phyloP scores from a whole-genome alignment of 2,113 vertebrate species.

The Rhinoderma darwinii region DNA sequence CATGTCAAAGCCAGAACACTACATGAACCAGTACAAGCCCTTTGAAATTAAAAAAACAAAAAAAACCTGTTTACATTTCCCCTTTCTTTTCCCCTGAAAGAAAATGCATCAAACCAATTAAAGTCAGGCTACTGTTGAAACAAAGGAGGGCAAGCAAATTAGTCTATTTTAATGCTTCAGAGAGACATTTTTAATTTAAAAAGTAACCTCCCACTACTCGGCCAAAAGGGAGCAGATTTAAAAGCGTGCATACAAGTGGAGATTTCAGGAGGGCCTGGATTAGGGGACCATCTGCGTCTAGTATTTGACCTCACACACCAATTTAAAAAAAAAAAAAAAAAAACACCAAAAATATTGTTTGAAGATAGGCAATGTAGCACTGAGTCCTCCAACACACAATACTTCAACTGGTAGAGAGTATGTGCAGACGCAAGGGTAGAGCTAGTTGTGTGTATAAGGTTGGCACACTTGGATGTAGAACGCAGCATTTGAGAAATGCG shows the following conservation, averaged over 20 bases:
- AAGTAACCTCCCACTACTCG: not conserved
- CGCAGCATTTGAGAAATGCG: no score
- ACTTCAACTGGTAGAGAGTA: no score
- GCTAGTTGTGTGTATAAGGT: no score
- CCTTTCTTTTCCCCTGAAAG: constrained; percentile 47
- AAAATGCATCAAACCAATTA: constrained; percentile 55
- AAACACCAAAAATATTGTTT: not conserved
- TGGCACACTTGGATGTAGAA: no score
- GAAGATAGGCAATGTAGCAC: not conserved
- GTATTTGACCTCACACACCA: no score
- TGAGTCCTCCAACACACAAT: not conserved
- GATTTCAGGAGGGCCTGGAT: not conserved
- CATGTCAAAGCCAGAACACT: constrained; percentile 58
- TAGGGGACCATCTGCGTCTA: constrained; percentile 1
- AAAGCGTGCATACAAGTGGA: not conserved
- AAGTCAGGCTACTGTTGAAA: constrained; percentile 27
- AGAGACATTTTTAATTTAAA: constrained; percentile 6
- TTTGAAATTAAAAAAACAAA: constrained; percentile 56
- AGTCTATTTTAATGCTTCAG: constrained; percentile 37
- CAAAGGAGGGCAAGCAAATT: not conserved
- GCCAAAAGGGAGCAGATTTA: not conserved
- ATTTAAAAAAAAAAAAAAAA: no score
- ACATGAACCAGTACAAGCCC: constrained; percentile 42
- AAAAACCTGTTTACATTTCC: constrained; percentile 8
- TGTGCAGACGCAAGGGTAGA: no score